phyloP scores from a whole-genome alignment of 2,888 invertebrate genomes.

The Eretmocerus hayati region DNA sequence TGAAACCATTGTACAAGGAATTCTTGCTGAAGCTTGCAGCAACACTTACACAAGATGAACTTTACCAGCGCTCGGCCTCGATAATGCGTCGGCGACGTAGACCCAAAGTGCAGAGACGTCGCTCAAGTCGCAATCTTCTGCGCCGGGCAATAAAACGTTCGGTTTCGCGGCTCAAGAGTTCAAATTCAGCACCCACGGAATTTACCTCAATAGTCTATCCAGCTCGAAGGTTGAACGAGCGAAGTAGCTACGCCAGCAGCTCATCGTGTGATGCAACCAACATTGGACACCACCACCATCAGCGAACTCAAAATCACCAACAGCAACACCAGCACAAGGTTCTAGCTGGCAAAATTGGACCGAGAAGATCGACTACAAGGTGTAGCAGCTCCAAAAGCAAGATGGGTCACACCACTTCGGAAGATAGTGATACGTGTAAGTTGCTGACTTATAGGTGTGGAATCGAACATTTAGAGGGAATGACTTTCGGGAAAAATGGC shows the following conservation, averaged over 20 bases:
- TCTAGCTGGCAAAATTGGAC: slow-evolving; percentile 35
- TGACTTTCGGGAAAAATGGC: too few relatives aligned
- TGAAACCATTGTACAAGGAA: slow-evolving; percentile 87
- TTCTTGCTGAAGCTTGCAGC: slow-evolving; percentile 80
- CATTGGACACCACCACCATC: slow-evolving; percentile 29
- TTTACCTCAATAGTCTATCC: slow-evolving; percentile 47
- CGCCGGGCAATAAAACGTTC: slow-evolving; percentile 43
- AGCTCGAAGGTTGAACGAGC: slow-evolving; percentile 34
- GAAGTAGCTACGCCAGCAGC: slow-evolving; percentile 41
- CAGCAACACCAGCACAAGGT: too few relatives aligned
- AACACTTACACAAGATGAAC: slow-evolving; percentile 84
- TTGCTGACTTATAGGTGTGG: slow-evolving; percentile 4
- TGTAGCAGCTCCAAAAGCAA: slow-evolving; percentile 28
- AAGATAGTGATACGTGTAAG: slow-evolving; percentile 44
- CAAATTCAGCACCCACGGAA: slow-evolving; percentile 41
- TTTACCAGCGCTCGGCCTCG: slow-evolving; percentile 81
- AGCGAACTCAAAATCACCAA: background rate
- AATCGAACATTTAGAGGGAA: too few relatives aligned
- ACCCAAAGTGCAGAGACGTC: slow-evolving; percentile 38
- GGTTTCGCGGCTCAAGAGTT: slow-evolving; percentile 41
- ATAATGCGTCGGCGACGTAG: slow-evolving; percentile 67
- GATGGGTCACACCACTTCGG: slow-evolving; percentile 39
- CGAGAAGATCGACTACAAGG: slow-evolving; percentile 34
- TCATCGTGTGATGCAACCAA: slow-evolving; percentile 42
- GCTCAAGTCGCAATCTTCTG: slow-evolving; percentile 34